These are phyloP conservation scores for Thunnus albacares DNA, from an alignment of 2,797 vertebrate species.

Conservation along the genomic window DNA sequence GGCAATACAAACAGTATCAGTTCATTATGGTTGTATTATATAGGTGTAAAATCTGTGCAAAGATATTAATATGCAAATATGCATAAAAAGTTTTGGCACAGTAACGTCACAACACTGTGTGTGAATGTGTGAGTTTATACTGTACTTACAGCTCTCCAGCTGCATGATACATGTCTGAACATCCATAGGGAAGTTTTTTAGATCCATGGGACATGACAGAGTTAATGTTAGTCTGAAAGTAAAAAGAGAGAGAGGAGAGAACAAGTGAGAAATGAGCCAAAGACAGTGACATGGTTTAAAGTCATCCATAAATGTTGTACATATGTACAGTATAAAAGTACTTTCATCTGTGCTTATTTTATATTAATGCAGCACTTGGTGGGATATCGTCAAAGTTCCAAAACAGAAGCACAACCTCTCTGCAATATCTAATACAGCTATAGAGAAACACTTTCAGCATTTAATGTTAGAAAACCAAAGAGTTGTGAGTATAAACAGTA, in stretches of 20 bases:
- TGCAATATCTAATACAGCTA: not conserved
- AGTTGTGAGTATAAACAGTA: not conserved
- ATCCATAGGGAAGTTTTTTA: constrained; percentile 99
- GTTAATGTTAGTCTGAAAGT: constrained; percentile 92
- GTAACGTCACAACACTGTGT: not conserved
- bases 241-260: not conserved
- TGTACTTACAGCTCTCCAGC: constrained; percentile 96
- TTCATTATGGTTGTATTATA: too few relatives aligned
- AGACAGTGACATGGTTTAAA: constrained; percentile 13
- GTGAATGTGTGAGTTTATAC: not conserved
- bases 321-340: not conserved
- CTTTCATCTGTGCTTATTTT: constrained; percentile 1
- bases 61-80: too few relatives aligned
- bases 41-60: too few relatives aligned
- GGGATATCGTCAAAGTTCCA: not conserved
- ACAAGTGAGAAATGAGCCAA: not conserved
- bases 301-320: not conserved
- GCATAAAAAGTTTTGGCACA: too few relatives aligned
- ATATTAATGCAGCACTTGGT: constrained; percentile 10
- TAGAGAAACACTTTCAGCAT: not conserved
- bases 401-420: not conserved
- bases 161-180: constrained; percentile 99
- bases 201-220: constrained; percentile 97
- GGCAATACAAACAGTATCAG: too few relatives aligned
- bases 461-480: not conserved